Conservation (phyloP, 2,888 invertebrate species). For the Tipula confusa region DNA sequence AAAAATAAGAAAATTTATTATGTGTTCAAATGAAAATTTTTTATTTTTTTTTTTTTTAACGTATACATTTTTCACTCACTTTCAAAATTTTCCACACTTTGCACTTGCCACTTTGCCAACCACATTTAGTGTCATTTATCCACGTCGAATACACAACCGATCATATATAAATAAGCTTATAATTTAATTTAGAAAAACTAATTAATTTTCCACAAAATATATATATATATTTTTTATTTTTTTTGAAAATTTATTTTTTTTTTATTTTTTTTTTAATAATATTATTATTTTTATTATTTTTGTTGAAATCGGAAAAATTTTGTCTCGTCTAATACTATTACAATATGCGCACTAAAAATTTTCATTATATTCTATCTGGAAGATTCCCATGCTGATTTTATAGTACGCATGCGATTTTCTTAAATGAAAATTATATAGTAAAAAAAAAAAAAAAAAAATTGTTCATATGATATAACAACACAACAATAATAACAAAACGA, state of each 20-base stretch:
- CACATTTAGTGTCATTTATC: conserved; percentile 25
- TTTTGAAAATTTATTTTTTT: too few species aligned
- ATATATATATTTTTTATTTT: too few species aligned
- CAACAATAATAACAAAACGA: background rate
- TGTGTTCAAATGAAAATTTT: background rate
- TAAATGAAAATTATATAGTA: background rate
- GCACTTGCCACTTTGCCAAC: conserved; percentile 1
- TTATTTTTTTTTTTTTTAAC: background rate
- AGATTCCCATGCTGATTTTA: conserved; percentile 30
- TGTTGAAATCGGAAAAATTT: background rate
- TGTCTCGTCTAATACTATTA: conserved; percentile 27
- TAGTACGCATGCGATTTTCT: conserved; percentile 29
- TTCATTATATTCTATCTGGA: conserved; percentile 30
- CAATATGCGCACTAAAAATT: conserved; percentile 33
- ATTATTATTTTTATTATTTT: background rate
- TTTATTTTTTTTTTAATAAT: background rate
- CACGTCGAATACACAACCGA: background rate
- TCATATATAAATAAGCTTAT: background rate
- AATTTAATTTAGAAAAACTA: background rate
- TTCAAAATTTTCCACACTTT: conserved; percentile 20
- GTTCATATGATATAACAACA: background rate
- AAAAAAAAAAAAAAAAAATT: too few species aligned
- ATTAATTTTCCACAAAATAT: background rate
- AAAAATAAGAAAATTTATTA: background rate
- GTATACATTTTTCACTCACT: background rate